Evolutionary conservation across 2,888 invertebrate species (phyloP), one percentile per base, ranked within the genome.

Genomic region (Eupithecia tripunctaria): DNA sequence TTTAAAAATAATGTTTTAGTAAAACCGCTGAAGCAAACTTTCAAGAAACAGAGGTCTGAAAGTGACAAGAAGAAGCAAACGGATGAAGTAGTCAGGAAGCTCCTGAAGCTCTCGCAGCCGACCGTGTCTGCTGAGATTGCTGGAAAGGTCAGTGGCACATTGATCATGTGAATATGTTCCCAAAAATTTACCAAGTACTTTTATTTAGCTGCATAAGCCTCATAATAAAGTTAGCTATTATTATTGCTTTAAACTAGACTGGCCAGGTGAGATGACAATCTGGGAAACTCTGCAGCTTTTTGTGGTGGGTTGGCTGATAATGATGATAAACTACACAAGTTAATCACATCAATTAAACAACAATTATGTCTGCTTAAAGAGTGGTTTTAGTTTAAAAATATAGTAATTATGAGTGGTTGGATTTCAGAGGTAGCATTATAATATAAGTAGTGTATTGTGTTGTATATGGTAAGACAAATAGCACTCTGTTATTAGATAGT

Each of bases 81-180:
- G 0, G 91, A 95, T 62, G 92, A 95, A 71, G 95, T 95, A 76
- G 85, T 96, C 2, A 86, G 90, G 75, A 94, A 91, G 77, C 86
- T 96, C 60, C 82, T 95, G 51, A 86, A 89, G 2, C 84, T 96
- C 0, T 95, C 95, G n/a, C 84, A 83, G 65, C 89, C 91, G 0
- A 83, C 85, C 3, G 85, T 94, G 0, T 86, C 94, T 71, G 78
- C 81, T 8, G 81, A 85, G 1, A 85, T 89, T 25, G 85, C 93
- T n/a, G 85, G 90, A n/a, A 95, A 95, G 89, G 95, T 95, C 82
- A 80, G 80, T 75, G 8, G 21, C 21, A 51, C 47, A 21, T 10
- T 43, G n/a, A 21, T 51, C 21, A n/a, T n/a, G 47, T 51, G 0
- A 47, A n/a, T 47, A 47, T 7, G 47, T n/a, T 47, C 2, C 47